Evolutionary conservation across 2,888 invertebrate species (phyloP).

Genomic region (Heliconius sara): DNA sequence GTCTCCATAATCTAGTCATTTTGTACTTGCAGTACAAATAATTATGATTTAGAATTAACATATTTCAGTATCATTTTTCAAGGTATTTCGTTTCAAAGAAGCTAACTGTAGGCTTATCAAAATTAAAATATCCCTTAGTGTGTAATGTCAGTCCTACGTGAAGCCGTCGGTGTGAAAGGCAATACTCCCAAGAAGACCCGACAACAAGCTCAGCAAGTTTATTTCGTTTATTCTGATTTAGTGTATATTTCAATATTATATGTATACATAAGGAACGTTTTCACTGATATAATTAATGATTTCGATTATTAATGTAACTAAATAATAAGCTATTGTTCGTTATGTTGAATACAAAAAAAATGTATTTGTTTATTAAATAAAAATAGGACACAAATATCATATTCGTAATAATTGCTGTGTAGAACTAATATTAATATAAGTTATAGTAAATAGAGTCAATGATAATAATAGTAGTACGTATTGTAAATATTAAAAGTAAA

Average conservation of each 20-base stretch:
- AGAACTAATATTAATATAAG: slow-evolving; percentile 9
- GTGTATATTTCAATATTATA: neutral
- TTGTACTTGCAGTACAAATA: slow-evolving; percentile 8
- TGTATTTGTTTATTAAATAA: neutral
- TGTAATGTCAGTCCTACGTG: neutral
- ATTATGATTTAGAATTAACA: neutral
- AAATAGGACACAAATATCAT: neutral
- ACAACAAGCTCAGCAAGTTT: neutral
- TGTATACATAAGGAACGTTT: no score
- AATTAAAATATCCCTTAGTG: neutral
- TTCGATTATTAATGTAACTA: no score
- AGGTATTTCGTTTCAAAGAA: neutral
- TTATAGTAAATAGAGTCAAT: slow-evolving; percentile 18
- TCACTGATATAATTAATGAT: no score
- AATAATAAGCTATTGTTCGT: no score
- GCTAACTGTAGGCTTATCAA: neutral
- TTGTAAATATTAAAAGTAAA: slow-evolving; percentile 47
- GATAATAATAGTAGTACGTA: slow-evolving; percentile 30
- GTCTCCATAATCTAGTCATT: slow-evolving; percentile 33
- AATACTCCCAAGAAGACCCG: neutral
- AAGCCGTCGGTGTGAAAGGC: neutral
- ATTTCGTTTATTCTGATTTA: neutral
- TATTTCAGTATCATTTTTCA: neutral
- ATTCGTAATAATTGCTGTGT: neutral
- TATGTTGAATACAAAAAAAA: neutral